Evolutionary conservation across 2,113 vertebrate genomes (phyloP).

Genomic region (Cyrtonyx montezumae): DNA sequence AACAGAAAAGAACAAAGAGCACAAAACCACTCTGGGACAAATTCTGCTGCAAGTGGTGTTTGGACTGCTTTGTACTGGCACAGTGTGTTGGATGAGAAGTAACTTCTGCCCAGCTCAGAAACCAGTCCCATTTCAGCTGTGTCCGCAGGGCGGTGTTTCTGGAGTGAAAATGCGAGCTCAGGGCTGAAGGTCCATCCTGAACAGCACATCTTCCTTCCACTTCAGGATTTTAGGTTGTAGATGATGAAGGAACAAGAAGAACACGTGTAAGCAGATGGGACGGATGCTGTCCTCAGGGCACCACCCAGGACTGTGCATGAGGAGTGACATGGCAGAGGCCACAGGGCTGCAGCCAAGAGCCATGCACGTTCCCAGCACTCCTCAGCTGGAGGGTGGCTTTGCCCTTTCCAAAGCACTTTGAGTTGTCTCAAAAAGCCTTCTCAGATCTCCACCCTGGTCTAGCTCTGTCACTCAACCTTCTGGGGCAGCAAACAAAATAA

Average conservation of each 20-base stretch:
- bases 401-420: not conserved
- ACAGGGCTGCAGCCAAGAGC: not conserved
- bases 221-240: not conserved
- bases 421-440: not conserved
- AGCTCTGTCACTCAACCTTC: not conserved
- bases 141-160: rapidly evolving
- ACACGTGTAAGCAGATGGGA: not conserved
- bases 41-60: slow-evolving; percentile 8
- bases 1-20: slow-evolving; percentile 57
- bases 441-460: not conserved
- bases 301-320: not conserved
- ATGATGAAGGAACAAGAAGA: not conserved
- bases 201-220: not conserved
- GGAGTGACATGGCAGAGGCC: not conserved
- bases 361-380: not conserved
- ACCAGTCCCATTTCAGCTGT: not conserved
- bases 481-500: not conserved
- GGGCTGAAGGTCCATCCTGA: not conserved
- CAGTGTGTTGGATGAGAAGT: not conserved
- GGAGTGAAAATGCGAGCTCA: not conserved
- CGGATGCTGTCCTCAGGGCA: not conserved
- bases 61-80: not conserved
- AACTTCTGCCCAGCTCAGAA: not conserved
- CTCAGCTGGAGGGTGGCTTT: not conserved
- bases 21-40: slow-evolving; percentile 2